Conservation (phyloP, 2,113 vertebrate species). For the Pardalotus punctatus region DNA sequence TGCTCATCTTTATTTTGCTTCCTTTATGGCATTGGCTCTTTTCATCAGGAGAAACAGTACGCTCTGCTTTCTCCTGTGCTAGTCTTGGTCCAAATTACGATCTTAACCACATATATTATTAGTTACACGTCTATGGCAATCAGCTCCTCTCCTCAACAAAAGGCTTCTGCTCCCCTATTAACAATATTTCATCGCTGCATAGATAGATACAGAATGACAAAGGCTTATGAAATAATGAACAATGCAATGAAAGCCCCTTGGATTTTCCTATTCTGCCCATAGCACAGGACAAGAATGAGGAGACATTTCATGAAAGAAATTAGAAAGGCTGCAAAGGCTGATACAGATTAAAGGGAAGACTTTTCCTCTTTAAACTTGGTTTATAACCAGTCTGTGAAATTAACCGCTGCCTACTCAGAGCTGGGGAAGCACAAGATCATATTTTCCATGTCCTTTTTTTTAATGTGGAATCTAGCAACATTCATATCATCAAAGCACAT, state of each 20-base stretch:
- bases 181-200: background rate
- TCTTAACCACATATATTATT: conserved; percentile 39
- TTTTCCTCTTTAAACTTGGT: conserved; percentile 40
- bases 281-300: conserved; percentile 45
- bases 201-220: conserved; percentile 42
- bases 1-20: background rate
- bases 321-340: conserved; percentile 61
- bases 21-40: background rate
- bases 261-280: conserved; percentile 47
- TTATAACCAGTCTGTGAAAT: conserved; percentile 62
- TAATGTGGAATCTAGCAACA: background rate
- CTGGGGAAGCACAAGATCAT: background rate
- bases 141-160: conserved; percentile 38
- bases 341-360: conserved; percentile 58
- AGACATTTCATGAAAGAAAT: conserved; percentile 54
- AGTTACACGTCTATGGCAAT: conserved; percentile 33
- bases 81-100: conserved; percentile 2
- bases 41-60: background rate
- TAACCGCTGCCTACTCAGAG: conserved; percentile 37
- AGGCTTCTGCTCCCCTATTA: conserved; percentile 38
- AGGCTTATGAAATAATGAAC: conserved; percentile 49
- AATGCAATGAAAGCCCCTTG: conserved; percentile 31
- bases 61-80: background rate
- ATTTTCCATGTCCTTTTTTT: background rate
- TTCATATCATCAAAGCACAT: background rate